Base-by-base conservation (phyloP, 2,113 vertebrate species). In the Protomyctophum bolini region DNA sequence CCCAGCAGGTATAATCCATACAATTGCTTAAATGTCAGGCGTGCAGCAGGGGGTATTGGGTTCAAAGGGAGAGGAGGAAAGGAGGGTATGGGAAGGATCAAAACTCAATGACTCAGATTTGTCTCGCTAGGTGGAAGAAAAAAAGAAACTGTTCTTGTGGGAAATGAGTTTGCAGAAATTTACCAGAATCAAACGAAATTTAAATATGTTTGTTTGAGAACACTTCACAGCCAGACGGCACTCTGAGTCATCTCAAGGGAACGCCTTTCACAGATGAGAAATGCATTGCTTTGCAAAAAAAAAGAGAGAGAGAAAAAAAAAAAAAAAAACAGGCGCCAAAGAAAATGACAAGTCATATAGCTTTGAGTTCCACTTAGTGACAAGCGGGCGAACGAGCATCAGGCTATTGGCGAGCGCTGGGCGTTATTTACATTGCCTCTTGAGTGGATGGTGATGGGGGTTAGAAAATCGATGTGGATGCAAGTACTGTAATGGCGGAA, bases 371-470 rank as follows among this genome's bases (percentile, higher is more conserved):
- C 81, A 88, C 81, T 86, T 86, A 74, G 82, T 57, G 69, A 72
- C 68, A 66, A 80, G 73, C 29, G 14, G 63, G 66, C 45, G 8
- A 86, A 87, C 52, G 47, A 82, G 80, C 63, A 79, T 75, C 74
- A 77, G 65, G 74, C 72, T 86, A 75, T 81, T 83, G 77, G 66
- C 62, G 70, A 74, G 73, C 33, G 57, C 75, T 54, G 58, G 79
- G 68, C 76, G 10, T 83, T 87, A 84, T 88, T 90, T 88, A 90
- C 84, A 87, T 74, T 83, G 61, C 70, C 80, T 83, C 72, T 41
- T 73, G 79, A 84, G 79, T 83, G 80, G 73, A 84, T 78, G 62
- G 70, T 68, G 79, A 83, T 47, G 78, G 66, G 70, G 77, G 68
- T 41, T 41, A 45, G 74, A 81, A 88, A 86, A 88, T 90, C 82